These are phyloP conservation scores for Bellardia bayeri DNA, from an alignment of 2,888 invertebrate species.

Conservation along the genomic window DNA sequence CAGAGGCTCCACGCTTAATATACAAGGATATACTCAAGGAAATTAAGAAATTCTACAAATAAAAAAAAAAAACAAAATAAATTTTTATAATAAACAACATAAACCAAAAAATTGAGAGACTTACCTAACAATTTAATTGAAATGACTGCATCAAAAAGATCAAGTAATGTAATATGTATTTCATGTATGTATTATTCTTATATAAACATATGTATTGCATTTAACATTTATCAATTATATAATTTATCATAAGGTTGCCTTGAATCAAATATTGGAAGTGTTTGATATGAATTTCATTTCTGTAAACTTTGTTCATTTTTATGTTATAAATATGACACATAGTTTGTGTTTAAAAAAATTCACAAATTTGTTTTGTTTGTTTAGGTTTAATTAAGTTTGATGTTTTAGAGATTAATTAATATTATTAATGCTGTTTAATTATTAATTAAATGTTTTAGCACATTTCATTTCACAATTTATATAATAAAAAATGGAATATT, in stretches of 20 bases:
- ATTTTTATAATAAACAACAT: background rate
- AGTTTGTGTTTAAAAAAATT: constrained; percentile 13
- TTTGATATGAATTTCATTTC: constrained; percentile 64
- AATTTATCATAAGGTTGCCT: constrained; percentile 34
- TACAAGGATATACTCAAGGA: constrained; percentile 79
- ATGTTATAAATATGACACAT: background rate
- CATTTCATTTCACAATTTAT: constrained; percentile 36
- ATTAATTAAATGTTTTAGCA: constrained; percentile 50
- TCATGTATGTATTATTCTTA: no score
- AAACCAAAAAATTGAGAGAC: constrained; percentile 1
- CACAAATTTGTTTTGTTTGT: background rate
- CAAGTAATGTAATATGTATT: background rate
- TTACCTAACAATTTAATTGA: background rate
- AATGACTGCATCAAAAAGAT: background rate
- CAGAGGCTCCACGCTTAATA: constrained; percentile 78
- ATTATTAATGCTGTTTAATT: constrained; percentile 1
- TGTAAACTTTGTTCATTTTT: constrained; percentile 29
- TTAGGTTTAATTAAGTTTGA: constrained; percentile 21
- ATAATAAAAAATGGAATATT: constrained; percentile 42
- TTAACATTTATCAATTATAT: constrained; percentile 59
- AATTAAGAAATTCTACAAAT: constrained; percentile 74
- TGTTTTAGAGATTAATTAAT: constrained; percentile 35
- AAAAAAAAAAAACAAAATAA: background rate
- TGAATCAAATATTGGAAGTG: constrained; percentile 44
- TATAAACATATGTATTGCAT: constrained; percentile 33